These are phyloP conservation scores for Nasonia giraulti DNA, from an alignment of 1,140 invertebrate species.

Conservation along the genomic window DNA sequence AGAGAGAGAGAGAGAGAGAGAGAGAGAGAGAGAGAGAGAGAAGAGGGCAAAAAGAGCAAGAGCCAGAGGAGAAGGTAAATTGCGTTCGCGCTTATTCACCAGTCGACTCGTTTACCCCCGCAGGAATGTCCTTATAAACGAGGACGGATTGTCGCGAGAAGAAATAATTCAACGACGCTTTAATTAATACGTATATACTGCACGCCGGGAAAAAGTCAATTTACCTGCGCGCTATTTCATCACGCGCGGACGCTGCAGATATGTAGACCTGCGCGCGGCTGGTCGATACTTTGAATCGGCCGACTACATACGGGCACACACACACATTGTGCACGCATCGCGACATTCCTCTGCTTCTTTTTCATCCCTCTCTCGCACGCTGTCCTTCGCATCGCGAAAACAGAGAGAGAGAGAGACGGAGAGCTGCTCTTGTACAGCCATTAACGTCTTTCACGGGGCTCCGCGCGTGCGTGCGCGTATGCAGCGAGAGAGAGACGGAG, in stretches of 20 bases:
- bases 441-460: constrained; percentile 50
- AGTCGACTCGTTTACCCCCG: constrained; percentile 41
- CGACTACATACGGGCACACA: neutral
- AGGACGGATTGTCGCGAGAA: constrained; percentile 51
- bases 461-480: neutral
- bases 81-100: constrained; percentile 50
- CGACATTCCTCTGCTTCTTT: neutral
- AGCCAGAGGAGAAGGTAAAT: constrained; percentile 32
- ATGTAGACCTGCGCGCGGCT: neutral
- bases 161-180: constrained; percentile 50
- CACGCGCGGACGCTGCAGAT: neutral
- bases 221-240: neutral
- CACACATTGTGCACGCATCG: constrained; percentile 14
- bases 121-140: constrained; percentile 49
- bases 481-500: neutral
- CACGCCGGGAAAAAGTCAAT: constrained; percentile 22
- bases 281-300: constrained; percentile 31
- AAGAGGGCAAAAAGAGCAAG: neutral
- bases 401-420: constrained; percentile 27
- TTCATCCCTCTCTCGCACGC: constrained; percentile 17
- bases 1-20: too few species aligned
- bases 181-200: constrained; percentile 50
- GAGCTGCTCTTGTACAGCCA: constrained; percentile 49
- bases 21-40: too few species aligned
- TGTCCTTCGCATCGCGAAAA: neutral